A percentile compares a stretch with the other conserved stretches of the same genome.
Evolutionary conservation across 2,888 invertebrate species (phyloP).

Genomic region (Celastrina argiolus): DNA sequence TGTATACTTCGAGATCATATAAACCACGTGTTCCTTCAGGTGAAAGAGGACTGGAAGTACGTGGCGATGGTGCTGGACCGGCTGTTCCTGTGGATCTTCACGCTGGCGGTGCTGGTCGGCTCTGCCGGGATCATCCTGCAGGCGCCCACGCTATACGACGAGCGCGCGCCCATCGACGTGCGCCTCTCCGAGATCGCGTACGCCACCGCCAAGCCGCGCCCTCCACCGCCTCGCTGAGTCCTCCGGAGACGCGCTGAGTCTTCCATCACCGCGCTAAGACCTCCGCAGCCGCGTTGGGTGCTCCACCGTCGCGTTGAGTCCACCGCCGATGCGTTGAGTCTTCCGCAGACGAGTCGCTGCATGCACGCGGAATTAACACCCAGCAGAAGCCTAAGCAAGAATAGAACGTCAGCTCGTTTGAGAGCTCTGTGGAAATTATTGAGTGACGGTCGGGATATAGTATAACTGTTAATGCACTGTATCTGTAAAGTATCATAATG

Average conservation of each 20-base stretch:
- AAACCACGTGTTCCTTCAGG: conserved; percentile 69
- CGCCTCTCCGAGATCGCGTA: conserved; percentile 93
- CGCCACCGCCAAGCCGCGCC: conserved; percentile 89
- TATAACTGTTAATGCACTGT: conserved; percentile 3
- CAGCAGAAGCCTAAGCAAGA: conserved; percentile 12
- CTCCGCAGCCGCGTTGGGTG: too few species aligned
- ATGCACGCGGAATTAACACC: not conserved
- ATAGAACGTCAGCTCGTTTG: not conserved
- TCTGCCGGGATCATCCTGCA: conserved; percentile 96
- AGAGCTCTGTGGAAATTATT: not conserved
- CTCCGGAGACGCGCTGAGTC: conserved; percentile 81
- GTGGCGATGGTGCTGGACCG: conserved; percentile 98
- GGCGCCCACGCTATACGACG: conserved; percentile 96
- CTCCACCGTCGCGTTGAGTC: conserved; percentile 89
- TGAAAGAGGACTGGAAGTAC: conserved; percentile 99
- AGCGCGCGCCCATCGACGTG: conserved; percentile 91
- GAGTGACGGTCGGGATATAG: not conserved
- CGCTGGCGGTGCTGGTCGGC: conserved; percentile 94
- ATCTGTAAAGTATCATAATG: not conserved
- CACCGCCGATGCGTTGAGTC: conserved; percentile 52
- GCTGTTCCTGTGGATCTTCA: conserved; percentile 98
- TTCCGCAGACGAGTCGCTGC: too few species aligned
- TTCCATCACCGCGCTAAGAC: conserved; percentile 53
- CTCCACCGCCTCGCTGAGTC: conserved; percentile 53
- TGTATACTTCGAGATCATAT: not conserved